These are phyloP conservation scores for Sisyra nigra DNA, from an alignment of 2,888 invertebrate genomes.

Conservation along the genomic window DNA sequence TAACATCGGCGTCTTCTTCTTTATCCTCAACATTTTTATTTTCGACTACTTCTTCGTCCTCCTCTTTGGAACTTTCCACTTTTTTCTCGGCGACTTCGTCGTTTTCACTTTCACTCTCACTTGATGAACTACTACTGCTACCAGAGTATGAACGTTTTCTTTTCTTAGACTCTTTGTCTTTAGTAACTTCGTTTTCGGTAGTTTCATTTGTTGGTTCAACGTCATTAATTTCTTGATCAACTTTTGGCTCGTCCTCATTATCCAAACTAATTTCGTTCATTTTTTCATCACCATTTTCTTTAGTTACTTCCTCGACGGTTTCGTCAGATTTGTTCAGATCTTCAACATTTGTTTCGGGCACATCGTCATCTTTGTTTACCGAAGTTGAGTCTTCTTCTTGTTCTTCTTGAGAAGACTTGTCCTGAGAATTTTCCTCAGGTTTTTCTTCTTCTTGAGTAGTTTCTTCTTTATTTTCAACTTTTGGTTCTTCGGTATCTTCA, in stretches of 20 bases:
- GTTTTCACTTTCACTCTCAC: conserved; percentile 32
- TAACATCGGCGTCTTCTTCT: conserved; percentile 28
- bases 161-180: conserved; percentile 18
- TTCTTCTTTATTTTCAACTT: conserved; percentile 10
- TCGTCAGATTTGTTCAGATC: conserved; percentile 21
- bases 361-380: conserved; percentile 21
- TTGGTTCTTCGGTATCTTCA: conserved; percentile 8
- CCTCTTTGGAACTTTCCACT: conserved; percentile 12
- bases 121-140: conserved; percentile 31
- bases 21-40: conserved; percentile 20
- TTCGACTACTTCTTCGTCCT: conserved; percentile 20
- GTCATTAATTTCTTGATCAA: conserved; percentile 13
- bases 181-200: conserved; percentile 12
- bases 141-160: conserved; percentile 35
- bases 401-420: conserved; percentile 15
- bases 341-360: conserved; percentile 29
- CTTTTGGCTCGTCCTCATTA: conserved; percentile 11
- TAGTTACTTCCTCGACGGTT: conserved; percentile 25
- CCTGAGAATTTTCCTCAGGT: conserved; percentile 17
- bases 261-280: conserved; percentile 8
- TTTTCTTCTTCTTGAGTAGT: conserved; percentile 16
- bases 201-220: conserved; percentile 12
- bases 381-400: conserved; percentile 12
- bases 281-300: conserved; percentile 10
- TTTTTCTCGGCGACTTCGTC: conserved; percentile 20